phyloP scores from a whole-genome alignment of 2,888 invertebrate species.

The Venustoraphidia nigricollis region DNA sequence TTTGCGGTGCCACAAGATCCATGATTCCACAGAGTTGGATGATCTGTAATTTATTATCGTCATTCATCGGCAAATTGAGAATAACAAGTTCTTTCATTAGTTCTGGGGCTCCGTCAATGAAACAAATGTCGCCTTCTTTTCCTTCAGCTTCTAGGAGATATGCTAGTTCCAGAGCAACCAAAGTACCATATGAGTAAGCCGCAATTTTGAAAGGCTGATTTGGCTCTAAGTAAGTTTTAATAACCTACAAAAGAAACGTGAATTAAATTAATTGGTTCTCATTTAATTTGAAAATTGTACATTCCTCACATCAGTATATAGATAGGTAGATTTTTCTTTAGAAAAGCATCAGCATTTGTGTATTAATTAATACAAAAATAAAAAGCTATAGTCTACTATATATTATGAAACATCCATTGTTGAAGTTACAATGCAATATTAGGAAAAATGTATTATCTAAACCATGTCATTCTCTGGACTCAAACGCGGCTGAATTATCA shows the following conservation, averaged over 20 bases:
- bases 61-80: constrained; percentile 11
- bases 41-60: constrained; percentile 36
- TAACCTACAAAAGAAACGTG: constrained; percentile 30
- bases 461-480: too few species aligned
- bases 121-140: constrained; percentile 42
- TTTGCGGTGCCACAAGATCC: constrained; percentile 29
- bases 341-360: too few species aligned
- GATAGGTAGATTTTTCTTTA: too few species aligned
- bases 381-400: too few species aligned
- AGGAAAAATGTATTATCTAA: too few species aligned
- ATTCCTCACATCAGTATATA: too few species aligned
- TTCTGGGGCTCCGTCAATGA: constrained; percentile 69
- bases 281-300: too few species aligned
- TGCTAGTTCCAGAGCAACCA: constrained; percentile 63
- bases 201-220: constrained; percentile 51
- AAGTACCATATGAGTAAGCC: constrained; percentile 79
- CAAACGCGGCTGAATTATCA: too few species aligned
- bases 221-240: constrained; percentile 35
- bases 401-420: too few species aligned
- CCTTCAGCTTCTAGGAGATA: constrained; percentile 52
- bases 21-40: constrained; percentile 35
- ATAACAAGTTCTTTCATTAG: constrained; percentile 37
- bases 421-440: too few species aligned
- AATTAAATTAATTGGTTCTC: too few species aligned
- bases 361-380: too few species aligned